These are phyloP conservation scores for Gonioctena quinquepunctata DNA, from an alignment of 1,140 invertebrate species.

Conservation along the genomic window DNA sequence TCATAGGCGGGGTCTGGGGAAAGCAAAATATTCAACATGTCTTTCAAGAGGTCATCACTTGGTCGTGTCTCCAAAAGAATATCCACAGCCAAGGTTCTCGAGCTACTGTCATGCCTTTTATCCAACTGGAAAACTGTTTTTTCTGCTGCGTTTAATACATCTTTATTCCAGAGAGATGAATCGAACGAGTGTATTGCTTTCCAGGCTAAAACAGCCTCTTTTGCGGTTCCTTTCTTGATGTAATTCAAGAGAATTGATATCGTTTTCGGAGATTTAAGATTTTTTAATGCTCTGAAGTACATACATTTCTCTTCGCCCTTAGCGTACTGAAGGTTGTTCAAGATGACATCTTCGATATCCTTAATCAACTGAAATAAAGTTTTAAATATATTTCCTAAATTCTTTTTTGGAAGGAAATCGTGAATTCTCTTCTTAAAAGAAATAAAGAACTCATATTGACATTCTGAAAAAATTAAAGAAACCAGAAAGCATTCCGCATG, in stretches of 20 bases:
- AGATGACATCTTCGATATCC: conserved; percentile 57
- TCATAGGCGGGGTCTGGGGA: conserved; percentile 64
- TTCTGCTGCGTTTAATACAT: conserved; percentile 58
- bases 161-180: conserved; percentile 54
- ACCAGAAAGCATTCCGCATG: too few relatives aligned
- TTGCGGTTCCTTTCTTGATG: conserved; percentile 56
- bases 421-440: too few relatives aligned
- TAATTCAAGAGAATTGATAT: conserved; percentile 63
- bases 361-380: conserved; percentile 29
- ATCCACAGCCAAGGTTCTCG: conserved; percentile 72
- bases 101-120: conserved; percentile 68
- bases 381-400: too few relatives aligned
- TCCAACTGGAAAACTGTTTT: conserved; percentile 69
- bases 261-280: conserved; percentile 63
- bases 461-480: too few relatives aligned
- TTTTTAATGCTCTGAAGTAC: conserved; percentile 70
- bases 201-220: conserved; percentile 66
- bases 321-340: conserved; percentile 61
- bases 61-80: conserved; percentile 67
- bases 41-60: conserved; percentile 58
- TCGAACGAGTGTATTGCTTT: conserved; percentile 66
- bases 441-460: too few relatives aligned
- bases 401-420: too few relatives aligned
- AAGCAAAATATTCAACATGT: conserved; percentile 62
- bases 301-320: conserved; percentile 63